A percentile compares a stretch with the other conserved stretches of the same genome.
phyloP scores from a whole-genome alignment of 2,113 vertebrate species.

The Gallinago paraguaiae region DNA sequence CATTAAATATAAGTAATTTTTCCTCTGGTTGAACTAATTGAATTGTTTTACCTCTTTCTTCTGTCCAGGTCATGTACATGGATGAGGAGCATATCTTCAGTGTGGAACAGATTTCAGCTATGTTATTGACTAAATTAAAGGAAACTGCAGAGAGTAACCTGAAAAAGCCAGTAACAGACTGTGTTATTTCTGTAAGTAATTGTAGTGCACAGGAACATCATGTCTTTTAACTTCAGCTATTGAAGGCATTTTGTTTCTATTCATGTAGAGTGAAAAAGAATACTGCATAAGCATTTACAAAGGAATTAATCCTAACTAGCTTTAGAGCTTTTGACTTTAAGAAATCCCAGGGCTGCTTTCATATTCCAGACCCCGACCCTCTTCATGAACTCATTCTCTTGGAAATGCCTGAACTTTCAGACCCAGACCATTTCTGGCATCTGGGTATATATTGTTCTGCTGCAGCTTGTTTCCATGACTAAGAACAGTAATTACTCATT shows the following conservation, averaged over 20 bases:
- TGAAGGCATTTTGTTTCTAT: conserved; percentile 28
- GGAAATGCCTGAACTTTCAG: background rate
- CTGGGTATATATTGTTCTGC: background rate
- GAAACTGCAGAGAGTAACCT: conserved; percentile 82
- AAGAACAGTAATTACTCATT: background rate
- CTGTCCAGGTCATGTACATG: conserved; percentile 82
- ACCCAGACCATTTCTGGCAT: background rate
- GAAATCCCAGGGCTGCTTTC: background rate
- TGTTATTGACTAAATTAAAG: conserved; percentile 85
- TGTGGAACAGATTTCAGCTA: conserved; percentile 83
- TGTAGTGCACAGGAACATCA: background rate
- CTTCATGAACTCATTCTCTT: background rate
- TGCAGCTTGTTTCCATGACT: background rate
- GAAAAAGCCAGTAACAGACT: conserved; percentile 84
- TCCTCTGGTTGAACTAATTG: background rate
- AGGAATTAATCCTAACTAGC: conserved; percentile 35
- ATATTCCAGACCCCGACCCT: background rate
- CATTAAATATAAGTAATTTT: background rate
- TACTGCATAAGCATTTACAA: background rate
- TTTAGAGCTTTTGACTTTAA: conserved; percentile 20
- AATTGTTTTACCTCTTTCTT: background rate
- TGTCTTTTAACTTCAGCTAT: conserved; percentile 1
- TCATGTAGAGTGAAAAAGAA: background rate
- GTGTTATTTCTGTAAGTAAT: conserved; percentile 86
- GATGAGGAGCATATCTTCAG: conserved; percentile 80